Conservation (phyloP, 2,888 invertebrate species). For the Rapana venosa region DNA sequence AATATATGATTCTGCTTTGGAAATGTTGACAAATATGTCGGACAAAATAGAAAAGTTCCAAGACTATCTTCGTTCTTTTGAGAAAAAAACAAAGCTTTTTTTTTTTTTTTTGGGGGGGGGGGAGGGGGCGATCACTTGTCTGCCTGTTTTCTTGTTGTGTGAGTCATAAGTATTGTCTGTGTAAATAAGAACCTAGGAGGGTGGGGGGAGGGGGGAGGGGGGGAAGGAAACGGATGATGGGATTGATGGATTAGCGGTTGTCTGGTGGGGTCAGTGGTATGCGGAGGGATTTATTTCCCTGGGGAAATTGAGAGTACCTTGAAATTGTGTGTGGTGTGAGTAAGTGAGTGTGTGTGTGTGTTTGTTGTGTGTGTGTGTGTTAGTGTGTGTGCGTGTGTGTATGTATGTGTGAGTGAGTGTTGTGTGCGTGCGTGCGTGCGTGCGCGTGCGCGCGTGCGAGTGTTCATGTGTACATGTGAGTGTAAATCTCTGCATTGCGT, state of each 20-base stretch:
- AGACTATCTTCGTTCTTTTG: no score
- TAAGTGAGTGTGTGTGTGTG: background rate
- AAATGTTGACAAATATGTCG: no score
- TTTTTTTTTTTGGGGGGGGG: no score
- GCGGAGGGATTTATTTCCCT: no score
- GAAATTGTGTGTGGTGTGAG: background rate
- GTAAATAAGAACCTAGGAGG: background rate
- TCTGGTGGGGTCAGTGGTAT: no score
- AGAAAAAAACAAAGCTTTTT: no score
- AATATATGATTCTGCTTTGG: no score
- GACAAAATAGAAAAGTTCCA: no score
- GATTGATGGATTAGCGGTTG: no score
- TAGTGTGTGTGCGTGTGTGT: background rate
- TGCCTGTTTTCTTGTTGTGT: background rate
- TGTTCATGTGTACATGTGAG: background rate
- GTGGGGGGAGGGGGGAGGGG: background rate
- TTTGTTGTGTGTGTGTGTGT: background rate
- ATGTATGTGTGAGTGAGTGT: slow-evolving; percentile 9
- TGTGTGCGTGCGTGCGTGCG: background rate
- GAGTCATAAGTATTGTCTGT: background rate
- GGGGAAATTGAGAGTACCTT: no score
- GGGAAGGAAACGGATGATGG: background rate
- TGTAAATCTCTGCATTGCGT: no score
- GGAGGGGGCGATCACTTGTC: no score
- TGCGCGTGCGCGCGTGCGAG: background rate